Conservation (phyloP, 2,113 vertebrate genomes). For the Herpetotheres cachinnans region DNA sequence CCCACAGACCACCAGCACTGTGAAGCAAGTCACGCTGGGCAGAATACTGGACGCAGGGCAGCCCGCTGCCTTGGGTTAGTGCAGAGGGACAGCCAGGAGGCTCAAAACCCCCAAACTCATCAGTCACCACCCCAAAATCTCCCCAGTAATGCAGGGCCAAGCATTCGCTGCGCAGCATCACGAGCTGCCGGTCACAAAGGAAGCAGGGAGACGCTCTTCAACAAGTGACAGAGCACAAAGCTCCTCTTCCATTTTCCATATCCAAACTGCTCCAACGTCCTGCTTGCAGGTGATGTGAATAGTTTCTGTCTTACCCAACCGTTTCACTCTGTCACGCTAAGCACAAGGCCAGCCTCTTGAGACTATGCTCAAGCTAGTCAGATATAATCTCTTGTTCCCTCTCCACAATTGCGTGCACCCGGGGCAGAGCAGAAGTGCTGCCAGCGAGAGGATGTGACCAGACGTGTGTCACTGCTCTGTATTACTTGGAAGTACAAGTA, state of each 20-base stretch:
- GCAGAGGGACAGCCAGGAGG: background rate
- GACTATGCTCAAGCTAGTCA: too few species aligned
- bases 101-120: background rate
- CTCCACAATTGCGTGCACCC: background rate
- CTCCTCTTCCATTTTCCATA: background rate
- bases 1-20: background rate
- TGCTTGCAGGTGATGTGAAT: rapidly evolving
- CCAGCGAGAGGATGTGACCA: background rate
- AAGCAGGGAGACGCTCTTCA: background rate
- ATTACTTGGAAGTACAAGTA: background rate
- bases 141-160: background rate
- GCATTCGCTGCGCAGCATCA: background rate
- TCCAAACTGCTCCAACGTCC: rapidly evolving
- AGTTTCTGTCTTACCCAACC: background rate
- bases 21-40: background rate
- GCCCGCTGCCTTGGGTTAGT: background rate
- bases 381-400: background rate
- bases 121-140: background rate
- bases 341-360: background rate
- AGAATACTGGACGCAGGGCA: background rate
- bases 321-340: background rate
- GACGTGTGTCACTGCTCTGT: background rate
- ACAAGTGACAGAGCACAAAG: background rate
- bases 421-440: background rate
- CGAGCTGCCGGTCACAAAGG: background rate